A percentile compares a stretch with the other conserved stretches of the same genome.
Conservation (phyloP, 2,888 invertebrate genomes). For the Campopleginae sp. region DNA sequence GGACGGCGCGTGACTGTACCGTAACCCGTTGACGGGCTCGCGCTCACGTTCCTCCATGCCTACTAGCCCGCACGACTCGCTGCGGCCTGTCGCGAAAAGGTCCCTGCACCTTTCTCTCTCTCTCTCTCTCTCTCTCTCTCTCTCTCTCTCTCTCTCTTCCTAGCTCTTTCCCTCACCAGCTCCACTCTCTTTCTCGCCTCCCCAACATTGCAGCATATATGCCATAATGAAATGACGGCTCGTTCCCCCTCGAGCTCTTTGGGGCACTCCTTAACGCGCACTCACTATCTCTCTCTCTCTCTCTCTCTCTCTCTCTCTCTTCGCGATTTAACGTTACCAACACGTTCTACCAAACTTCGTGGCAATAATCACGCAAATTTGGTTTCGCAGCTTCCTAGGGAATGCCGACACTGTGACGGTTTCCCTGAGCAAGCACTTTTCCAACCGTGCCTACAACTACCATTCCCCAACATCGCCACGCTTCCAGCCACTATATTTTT, state of each 20-base stretch:
- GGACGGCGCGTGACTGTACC: constrained; percentile 79
- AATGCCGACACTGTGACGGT: constrained; percentile 9
- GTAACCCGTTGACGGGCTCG: constrained; percentile 66
- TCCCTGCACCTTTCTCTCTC: constrained; percentile 41
- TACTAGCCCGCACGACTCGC: constrained; percentile 42
- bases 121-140: not conserved
- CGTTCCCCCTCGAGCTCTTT: constrained; percentile 45
- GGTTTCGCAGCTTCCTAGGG: constrained; percentile 25
- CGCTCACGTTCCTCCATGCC: constrained; percentile 56
- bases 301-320: not conserved
- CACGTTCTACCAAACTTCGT: constrained; percentile 46
- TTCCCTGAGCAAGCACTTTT: constrained; percentile 45
- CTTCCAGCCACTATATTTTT: not conserved
- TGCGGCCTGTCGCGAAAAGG: constrained; percentile 62
- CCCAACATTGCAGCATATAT: constrained; percentile 28
- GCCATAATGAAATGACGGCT: constrained; percentile 63
- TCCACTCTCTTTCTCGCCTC: not conserved
- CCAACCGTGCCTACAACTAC: constrained; percentile 1
- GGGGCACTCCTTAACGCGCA: constrained; percentile 38
- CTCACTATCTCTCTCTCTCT: constrained; percentile 31
- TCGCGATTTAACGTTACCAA: constrained; percentile 36
- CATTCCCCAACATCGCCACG: constrained; percentile 13
- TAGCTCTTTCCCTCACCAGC: not conserved
- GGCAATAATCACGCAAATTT: constrained; percentile 58
- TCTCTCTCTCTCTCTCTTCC: not conserved